Evolutionary conservation across 2,113 vertebrate species (phyloP), one percentile per base, ranked within the genome.

Genomic region (Paradoxurus hermaphroditus): DNA sequence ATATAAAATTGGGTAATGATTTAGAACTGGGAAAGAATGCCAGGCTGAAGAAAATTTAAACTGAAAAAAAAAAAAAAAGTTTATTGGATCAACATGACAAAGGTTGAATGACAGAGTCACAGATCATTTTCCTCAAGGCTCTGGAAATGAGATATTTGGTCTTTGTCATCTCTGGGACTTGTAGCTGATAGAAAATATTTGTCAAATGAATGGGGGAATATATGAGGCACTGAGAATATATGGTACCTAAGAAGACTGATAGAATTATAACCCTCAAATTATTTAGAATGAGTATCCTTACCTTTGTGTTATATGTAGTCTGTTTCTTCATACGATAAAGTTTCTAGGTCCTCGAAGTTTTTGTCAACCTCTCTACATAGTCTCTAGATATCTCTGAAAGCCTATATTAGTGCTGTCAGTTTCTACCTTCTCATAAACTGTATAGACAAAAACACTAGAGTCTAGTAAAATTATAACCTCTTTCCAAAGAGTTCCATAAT

Each of bases 401-500:
- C 31, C 70, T 86, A 1, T 78, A 59, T 65, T 91, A 83, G 56
- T 87, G 56, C 53, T 95, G 36, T 84, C 72, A 92, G 34, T 91
- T 79, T 97, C 83, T 97, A 62, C 68, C 16, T 94, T 87, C 56
- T 75, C 21, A 79, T 68, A 84, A 95, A 96, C 41, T 53, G 14
- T 84, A 77, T 94, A 82, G 92, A 90, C 29, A 90, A 86, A 97
- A 97, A 81, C 94, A 93, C 41, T 82, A 15, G 97, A 97, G 92
- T 88, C 92, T 97, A 94, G 84, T 79, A 90, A 97, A 98, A 98
- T 98, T 94, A 98, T 94, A 97, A 94, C 68, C 53, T 73, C 67
- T 96, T 98, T 86, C 97, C 63, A 96, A 98, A 94, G 96, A 96
- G 93, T 88, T 96, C 27, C 72, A 46, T 90, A 94, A 83, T 98